Evolutionary conservation across 2,797 vertebrate species (phyloP).

Genomic region (Peromyscus attwateri): DNA sequence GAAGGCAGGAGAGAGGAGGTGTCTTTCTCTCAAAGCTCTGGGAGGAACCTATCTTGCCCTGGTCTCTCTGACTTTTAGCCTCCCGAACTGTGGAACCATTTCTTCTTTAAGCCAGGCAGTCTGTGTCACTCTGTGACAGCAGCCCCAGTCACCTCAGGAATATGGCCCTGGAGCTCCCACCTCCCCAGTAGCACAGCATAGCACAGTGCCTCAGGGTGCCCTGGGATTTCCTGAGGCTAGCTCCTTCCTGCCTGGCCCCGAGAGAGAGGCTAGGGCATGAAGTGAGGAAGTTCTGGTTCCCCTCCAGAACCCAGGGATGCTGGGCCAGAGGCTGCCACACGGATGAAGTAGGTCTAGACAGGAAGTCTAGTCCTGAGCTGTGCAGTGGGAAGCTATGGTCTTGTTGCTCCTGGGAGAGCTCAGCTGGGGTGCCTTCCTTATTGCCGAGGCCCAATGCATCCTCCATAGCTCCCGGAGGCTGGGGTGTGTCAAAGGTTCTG

Average conservation of each 20-base stretch:
- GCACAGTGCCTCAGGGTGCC: neutral
- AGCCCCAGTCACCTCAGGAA: neutral
- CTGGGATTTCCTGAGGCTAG: neutral
- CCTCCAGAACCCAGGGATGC: neutral
- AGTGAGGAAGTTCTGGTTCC: too few species aligned
- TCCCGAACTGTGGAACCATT: neutral
- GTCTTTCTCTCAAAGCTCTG: neutral
- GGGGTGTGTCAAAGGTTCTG: neutral
- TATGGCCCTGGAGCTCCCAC: neutral
- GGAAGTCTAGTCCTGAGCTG: neutral
- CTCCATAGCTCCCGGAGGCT: neutral
- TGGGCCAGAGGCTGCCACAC: neutral
- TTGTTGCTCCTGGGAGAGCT: neutral
- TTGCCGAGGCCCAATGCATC: neutral
- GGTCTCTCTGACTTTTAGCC: neutral
- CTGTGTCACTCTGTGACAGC: neutral
- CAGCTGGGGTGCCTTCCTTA: neutral
- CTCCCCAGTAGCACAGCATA: neutral
- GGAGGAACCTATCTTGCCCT: neutral
- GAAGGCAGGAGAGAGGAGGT: neutral
- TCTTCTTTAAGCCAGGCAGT: neutral
- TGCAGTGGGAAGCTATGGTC: neutral
- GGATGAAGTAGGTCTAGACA: neutral
- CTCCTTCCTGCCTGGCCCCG: neutral
- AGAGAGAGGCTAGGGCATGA: neutral